Evolutionary conservation across 2,888 invertebrate genomes (phyloP).

Genomic region (Dexiosoma caninum): DNA sequence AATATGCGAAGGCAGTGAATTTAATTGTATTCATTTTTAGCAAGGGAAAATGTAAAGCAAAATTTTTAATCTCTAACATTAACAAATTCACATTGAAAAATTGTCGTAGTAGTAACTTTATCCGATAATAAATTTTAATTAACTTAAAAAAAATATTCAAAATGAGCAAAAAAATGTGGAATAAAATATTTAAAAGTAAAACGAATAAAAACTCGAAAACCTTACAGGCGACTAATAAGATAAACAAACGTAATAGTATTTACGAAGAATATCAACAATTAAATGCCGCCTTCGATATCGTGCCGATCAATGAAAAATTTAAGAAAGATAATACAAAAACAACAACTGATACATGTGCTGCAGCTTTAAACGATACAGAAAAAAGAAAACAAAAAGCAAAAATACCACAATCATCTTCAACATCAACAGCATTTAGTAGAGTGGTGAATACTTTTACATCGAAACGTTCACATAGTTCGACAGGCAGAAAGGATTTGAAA

Average conservation of each 20-base stretch:
- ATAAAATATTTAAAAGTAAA: constrained; percentile 76
- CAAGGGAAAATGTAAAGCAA: not conserved
- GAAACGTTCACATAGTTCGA: constrained; percentile 44
- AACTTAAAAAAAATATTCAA: constrained; percentile 32
- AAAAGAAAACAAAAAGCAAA: not conserved
- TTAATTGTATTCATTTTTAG: not conserved
- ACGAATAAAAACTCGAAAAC: constrained; percentile 69
- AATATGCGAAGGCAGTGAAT: too few species aligned
- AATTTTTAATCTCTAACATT: not conserved
- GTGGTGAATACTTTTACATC: constrained; percentile 49
- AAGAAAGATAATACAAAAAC: constrained; percentile 53
- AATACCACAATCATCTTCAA: not conserved
- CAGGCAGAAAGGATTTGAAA: constrained; percentile 23
- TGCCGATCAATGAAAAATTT: constrained; percentile 60
- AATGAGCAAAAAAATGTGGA: constrained; percentile 78
- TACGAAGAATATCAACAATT: constrained; percentile 74
- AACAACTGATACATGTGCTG: not conserved
- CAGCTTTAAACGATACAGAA: not conserved
- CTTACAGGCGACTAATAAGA: constrained; percentile 58
- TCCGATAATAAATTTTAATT: not conserved
- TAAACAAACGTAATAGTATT: constrained; percentile 73
- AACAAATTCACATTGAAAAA: not conserved
- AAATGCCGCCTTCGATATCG: constrained; percentile 66
- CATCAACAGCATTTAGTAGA: constrained; percentile 49
- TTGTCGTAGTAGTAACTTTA: not conserved